Evolutionary conservation across 1,140 invertebrate species (phyloP), one percentile per base, ranked within the genome.

Genomic region (Caenorhabditis latens): DNA sequence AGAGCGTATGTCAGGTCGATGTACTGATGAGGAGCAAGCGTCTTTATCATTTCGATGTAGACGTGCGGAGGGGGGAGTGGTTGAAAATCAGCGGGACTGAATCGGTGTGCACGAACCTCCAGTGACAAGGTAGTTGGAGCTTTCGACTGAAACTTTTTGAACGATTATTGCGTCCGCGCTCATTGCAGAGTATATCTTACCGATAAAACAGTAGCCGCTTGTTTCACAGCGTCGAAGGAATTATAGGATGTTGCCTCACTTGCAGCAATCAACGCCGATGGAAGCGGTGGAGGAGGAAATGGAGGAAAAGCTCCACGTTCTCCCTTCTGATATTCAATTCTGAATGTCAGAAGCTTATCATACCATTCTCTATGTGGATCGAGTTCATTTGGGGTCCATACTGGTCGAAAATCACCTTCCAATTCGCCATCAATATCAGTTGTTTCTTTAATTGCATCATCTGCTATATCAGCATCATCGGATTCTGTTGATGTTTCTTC

Each of bases 341-440:
- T 21, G 71, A 79, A 50, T 46, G 13, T 79, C 13, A 50, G n/a
- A 43, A 79, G 40, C 46, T 24, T 50, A n/a, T 79, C 19, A 50
- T 79, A 79, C 71, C 71, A 79, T 21, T 79, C 71, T 53, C 53
- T 79, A 32, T 79, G 43, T 9, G 71, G n/a, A 5, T 79, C 71
- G 6, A 24, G 24, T 50, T 79, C 71, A 14, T 48, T 79, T 2
- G 71, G 71, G 11, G n/a, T 53, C 8, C 24, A n/a, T 14, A 50
- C 46, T 53, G 71, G 71, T 19, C 71, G 46, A 11, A 21, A 50
- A 24, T 79, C 46, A n/a, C 46, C 19, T 79, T 71, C 43, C 16
- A n/a, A 16, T 6, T 46, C 42, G 43, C 40, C 57, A 19, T 7
- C 57, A 19, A 16, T 7, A 4, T 58, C n/a, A 7, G 8, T 21